Conservation (phyloP, 2,888 invertebrate species). For the Lasius fuliginosus region DNA sequence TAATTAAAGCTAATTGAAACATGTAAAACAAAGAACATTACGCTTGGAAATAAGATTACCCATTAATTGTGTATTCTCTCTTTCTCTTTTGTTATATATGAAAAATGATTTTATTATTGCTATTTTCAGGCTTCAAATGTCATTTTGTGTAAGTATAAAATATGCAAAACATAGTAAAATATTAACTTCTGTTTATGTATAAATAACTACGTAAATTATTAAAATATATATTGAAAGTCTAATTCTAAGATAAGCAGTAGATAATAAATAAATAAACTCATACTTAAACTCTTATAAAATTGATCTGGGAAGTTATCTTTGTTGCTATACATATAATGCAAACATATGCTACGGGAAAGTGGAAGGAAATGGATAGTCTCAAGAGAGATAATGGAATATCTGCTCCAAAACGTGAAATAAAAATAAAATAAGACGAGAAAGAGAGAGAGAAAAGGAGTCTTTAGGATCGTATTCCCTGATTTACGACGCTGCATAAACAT, state of each 20-base stretch:
- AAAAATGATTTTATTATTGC: neutral
- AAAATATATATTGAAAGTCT: neutral
- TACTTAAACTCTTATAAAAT: neutral
- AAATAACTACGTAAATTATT: neutral
- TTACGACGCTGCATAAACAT: slow-evolving; percentile 53
- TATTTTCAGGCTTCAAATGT: neutral
- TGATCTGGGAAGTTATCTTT: neutral
- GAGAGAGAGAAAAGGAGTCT: slow-evolving; percentile 23
- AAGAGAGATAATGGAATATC: slow-evolving; percentile 14
- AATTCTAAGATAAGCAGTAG: neutral
- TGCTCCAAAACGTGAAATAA: slow-evolving; percentile 40
- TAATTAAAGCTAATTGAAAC: slow-evolving; percentile 10
- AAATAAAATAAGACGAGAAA: slow-evolving; percentile 52
- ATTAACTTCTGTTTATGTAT: neutral
- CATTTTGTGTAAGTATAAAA: slow-evolving; percentile 11
- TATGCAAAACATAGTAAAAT: neutral
- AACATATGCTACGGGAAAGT: neutral
- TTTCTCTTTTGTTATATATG: neutral
- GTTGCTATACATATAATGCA: neutral
- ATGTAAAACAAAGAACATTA: neutral
- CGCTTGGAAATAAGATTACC: slow-evolving; percentile 11
- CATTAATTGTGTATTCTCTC: neutral
- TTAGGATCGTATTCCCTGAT: slow-evolving; percentile 62
- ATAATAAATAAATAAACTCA: neutral
- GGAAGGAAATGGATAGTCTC: slow-evolving; percentile 36